Evolutionary conservation across 2,797 vertebrate genomes (phyloP), one percentile per base, ranked within the genome.

Genomic region (Lacerta agilis): DNA sequence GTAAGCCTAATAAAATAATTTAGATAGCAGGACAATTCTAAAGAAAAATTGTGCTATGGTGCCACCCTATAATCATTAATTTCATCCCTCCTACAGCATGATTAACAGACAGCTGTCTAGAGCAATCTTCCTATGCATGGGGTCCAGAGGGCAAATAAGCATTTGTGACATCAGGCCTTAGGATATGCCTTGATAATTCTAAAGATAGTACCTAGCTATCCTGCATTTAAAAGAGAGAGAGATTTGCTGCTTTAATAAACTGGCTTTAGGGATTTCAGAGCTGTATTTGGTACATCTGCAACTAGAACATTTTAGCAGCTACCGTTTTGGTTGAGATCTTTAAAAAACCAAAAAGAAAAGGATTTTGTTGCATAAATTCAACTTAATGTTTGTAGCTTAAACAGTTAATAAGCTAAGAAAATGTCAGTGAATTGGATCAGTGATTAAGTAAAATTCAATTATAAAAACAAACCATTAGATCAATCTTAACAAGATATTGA

Each of bases 391-490:
- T 5, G 27, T 0, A 49, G 8, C 61, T 38, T 33, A 75, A 86
- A 91, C 86, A 49, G 4, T 66, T 66, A 79, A 20, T 78, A 9
- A 4, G 80, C 0, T 82, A 89, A 66, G 4, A 82, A 82, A 43
- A 3, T 82, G 85, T 2, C 13, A 88, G n/a, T 87, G 58, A 49
- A 23, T 61, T 82, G 82, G 90, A 92, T 36, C 25, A 13, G 49
- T 73, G 25, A 86, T 66, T 17, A 87, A 83, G 73, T 75, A 64
- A 88, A 72, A 38, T 85, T 92, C 36, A 82, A 1, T 80, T 90
- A 72, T 71, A 88, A 93, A 89, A 89, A 86, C 18, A 91, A 88
- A 83, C 8, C 13, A 82, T 45, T 88, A 66, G 41, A 91, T 10
- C 36, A 92, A 71, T 90, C 49, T 77, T 25, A 90, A 75, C 9